These are phyloP conservation scores for Thumatha senex DNA, from an alignment of 2,888 invertebrate genomes.

Conservation along the genomic window DNA sequence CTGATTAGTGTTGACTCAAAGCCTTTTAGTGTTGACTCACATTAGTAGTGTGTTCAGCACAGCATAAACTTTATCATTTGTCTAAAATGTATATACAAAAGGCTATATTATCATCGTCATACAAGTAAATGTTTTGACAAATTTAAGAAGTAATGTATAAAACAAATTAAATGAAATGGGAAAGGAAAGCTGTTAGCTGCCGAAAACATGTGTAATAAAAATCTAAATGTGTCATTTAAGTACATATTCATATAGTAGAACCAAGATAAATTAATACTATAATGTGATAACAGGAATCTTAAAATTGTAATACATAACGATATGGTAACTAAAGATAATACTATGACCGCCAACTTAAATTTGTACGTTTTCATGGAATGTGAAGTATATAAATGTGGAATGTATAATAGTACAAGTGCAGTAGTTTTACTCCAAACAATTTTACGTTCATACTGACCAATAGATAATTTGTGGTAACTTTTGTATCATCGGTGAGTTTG, in stretches of 20 bases:
- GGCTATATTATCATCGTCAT: no score
- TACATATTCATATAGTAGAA: constrained; percentile 11
- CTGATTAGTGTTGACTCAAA: neutral
- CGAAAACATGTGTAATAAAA: neutral
- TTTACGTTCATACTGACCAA: no score
- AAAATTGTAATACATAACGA: constrained; percentile 39
- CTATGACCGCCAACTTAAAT: constrained; percentile 39
- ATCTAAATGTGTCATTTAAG: neutral
- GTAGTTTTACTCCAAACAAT: no score
- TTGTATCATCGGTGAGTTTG: no score
- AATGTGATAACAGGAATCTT: constrained; percentile 26
- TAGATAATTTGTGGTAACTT: no score
- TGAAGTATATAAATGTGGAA: constrained; percentile 5
- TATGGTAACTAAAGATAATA: constrained; percentile 60
- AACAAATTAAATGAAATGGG: neutral
- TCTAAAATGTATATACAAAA: no score
- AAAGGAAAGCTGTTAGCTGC: neutral
- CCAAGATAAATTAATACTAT: constrained; percentile 19
- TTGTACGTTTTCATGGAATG: constrained; percentile 49
- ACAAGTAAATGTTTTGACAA: no score
- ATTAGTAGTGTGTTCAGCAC: neutral
- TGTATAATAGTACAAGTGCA: neutral
- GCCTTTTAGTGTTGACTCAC: neutral
- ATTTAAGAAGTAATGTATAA: neutral
- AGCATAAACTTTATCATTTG: no score